Evolutionary conservation across 1,140 invertebrate species (phyloP).

Genomic region (Magallana angulata): DNA sequence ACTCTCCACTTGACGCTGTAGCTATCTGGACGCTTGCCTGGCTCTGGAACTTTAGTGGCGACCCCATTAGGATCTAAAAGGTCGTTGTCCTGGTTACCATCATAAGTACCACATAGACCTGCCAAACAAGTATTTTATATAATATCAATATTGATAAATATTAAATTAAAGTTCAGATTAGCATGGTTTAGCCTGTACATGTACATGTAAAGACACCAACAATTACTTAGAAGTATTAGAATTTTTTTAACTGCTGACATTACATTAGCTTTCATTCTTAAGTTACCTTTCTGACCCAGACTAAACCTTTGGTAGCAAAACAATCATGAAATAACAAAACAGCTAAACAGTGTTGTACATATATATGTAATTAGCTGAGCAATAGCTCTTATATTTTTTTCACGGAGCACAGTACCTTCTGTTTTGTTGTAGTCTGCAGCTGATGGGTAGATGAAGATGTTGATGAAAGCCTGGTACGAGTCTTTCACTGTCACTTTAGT

Average conservation of each 20-base stretch:
- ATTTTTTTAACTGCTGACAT: not conserved
- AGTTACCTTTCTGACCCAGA: too few species aligned
- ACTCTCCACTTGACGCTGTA: conserved; percentile 58
- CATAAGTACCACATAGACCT: conserved; percentile 61
- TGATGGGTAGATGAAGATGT: conserved; percentile 69
- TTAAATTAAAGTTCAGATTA: not conserved
- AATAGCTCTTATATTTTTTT: too few species aligned
- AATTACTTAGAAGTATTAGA: not conserved
- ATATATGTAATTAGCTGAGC: too few species aligned
- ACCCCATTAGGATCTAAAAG: conserved; percentile 35
- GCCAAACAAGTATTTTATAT: not conserved
- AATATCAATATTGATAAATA: too few species aligned
- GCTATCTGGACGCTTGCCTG: conserved; percentile 37
- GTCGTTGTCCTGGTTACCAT: conserved; percentile 58
- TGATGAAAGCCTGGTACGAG: conserved; percentile 64
- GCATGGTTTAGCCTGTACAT: too few species aligned
- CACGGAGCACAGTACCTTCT: conserved; percentile 53
- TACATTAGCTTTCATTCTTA: too few species aligned
- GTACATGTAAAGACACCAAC: not conserved
- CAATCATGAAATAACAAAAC: too few species aligned
- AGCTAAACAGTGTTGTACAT: too few species aligned
- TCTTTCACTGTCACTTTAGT: conserved; percentile 59
- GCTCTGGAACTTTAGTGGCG: conserved; percentile 16
- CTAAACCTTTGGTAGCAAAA: too few species aligned
- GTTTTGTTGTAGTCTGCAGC: conserved; percentile 63